phyloP scores from a whole-genome alignment of 1,140 invertebrate genomes.

The Bombus superbus region DNA sequence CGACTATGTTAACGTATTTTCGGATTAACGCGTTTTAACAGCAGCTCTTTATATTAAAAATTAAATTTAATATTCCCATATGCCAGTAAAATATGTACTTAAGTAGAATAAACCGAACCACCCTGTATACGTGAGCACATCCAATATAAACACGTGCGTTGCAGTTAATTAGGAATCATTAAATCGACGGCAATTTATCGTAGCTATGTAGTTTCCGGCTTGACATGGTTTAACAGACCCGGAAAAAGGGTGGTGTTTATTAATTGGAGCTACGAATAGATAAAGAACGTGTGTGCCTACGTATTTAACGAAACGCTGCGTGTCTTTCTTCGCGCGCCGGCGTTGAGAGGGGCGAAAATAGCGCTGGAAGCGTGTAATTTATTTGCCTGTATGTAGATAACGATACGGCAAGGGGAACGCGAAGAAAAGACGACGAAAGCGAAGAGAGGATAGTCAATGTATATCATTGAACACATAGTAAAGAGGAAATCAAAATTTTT shows the following conservation, averaged over 20 bases:
- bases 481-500: background rate
- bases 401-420: background rate
- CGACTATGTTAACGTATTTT: background rate
- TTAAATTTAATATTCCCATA: background rate
- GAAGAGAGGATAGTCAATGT: background rate
- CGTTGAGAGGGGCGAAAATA: conserved; percentile 29
- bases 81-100: too few species aligned
- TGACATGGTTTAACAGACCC: background rate
- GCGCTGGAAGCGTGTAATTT: conserved; percentile 15
- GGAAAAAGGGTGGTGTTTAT: conserved; percentile 31
- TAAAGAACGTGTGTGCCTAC: background rate
- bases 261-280: conserved; percentile 41
- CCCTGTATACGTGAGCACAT: too few species aligned
- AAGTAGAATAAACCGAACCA: background rate
- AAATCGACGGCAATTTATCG: background rate
- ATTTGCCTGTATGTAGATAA: conserved; percentile 3
- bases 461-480: background rate
- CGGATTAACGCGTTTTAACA: background rate
- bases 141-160: background rate
- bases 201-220: background rate
- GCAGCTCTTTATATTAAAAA: background rate
- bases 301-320: background rate
- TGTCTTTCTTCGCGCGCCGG: background rate
- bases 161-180: conserved; percentile 3
- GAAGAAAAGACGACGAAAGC: background rate